Evolutionary conservation across 2,113 vertebrate genomes (phyloP).

Genomic region (Lethenteron reissneri): DNA sequence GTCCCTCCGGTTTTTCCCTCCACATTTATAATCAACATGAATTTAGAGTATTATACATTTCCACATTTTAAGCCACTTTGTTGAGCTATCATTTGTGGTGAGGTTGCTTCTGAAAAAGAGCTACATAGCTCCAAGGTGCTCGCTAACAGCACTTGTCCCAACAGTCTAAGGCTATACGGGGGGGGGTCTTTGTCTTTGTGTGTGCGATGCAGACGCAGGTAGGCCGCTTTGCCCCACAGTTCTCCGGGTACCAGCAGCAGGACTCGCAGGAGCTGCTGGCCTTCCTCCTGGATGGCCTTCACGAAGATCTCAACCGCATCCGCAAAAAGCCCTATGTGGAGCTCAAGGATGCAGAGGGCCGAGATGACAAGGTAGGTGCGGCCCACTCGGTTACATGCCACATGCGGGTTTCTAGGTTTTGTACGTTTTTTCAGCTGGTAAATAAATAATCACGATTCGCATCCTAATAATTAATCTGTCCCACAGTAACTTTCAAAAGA

Average conservation of each 20-base stretch:
- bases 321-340: constrained; percentile 97
- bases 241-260: constrained; percentile 96
- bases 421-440: not conserved
- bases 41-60: constrained; percentile 2
- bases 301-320: constrained; percentile 94
- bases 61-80: too few relatives aligned
- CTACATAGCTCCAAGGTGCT: too few relatives aligned
- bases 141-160: too few relatives aligned
- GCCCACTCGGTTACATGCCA: too few relatives aligned
- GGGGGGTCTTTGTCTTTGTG: constrained; percentile 7
- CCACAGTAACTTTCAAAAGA: not conserved
- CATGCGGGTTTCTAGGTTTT: too few relatives aligned
- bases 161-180: too few relatives aligned
- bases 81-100: too few relatives aligned
- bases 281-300: constrained; percentile 86
- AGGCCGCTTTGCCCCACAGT: constrained; percentile 85
- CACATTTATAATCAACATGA: too few relatives aligned
- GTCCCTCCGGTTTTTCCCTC: too few relatives aligned
- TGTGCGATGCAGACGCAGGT: constrained; percentile 52
- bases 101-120: too few relatives aligned
- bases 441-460: not conserved
- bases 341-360: constrained; percentile 73
- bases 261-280: constrained; percentile 90
- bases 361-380: constrained; percentile 56
- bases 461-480: constrained; percentile 3